phyloP scores from a whole-genome alignment of 2,888 invertebrate genomes.

The Diarsia rubi region DNA sequence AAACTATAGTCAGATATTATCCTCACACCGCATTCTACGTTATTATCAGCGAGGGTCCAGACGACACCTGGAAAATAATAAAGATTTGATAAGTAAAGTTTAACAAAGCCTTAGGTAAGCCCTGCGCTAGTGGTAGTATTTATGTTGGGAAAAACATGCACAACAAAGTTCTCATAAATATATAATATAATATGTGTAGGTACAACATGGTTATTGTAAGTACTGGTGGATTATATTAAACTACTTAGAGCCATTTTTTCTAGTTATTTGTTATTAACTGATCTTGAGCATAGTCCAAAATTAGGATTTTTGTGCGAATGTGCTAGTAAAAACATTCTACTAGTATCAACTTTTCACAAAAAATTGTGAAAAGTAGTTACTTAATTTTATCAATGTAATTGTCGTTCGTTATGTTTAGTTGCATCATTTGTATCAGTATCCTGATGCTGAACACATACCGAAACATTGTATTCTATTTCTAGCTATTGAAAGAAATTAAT shows the following conservation, averaged over 20 bases:
- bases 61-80: constrained; percentile 75
- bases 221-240: not conserved
- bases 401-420: too few relatives aligned
- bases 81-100: not conserved
- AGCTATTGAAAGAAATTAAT: not conserved
- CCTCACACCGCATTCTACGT: constrained; percentile 79
- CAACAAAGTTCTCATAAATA: not conserved
- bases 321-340: too few relatives aligned
- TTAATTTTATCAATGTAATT: not conserved
- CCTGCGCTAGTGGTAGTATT: not conserved
- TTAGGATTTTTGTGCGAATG: not conserved
- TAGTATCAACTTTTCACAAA: too few relatives aligned
- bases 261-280: not conserved
- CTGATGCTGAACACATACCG: not conserved
- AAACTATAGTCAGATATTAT: constrained; percentile 83
- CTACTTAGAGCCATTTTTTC: not conserved
- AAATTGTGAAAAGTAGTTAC: not conserved
- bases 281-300: constrained; percentile 33
- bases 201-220: not conserved
- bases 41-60: constrained; percentile 78
- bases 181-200: not conserved
- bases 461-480: not conserved
- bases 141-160: not conserved
- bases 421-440: not conserved
- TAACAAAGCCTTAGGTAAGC: not conserved